phyloP scores from a whole-genome alignment of 2,888 invertebrate genomes.

The Drosophila limbata region DNA sequence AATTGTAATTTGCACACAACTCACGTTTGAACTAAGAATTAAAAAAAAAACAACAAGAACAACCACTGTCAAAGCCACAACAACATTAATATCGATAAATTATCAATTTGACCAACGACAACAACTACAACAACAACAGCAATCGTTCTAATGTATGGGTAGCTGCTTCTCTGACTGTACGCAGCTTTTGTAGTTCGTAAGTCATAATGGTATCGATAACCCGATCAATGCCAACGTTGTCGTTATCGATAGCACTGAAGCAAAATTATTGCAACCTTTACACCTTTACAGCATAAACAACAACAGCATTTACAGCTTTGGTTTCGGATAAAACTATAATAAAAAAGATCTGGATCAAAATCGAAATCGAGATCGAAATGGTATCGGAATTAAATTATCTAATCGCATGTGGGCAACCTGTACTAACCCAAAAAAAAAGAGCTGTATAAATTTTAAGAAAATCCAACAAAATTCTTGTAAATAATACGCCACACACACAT shows the following conservation, averaged over 20 bases:
- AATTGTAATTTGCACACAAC: conserved; percentile 57
- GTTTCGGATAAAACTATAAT: conserved; percentile 5
- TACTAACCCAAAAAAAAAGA: conserved; percentile 34
- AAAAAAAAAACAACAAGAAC: conserved; percentile 23
- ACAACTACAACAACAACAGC: conserved; percentile 14
- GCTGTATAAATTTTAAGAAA: conserved; percentile 8
- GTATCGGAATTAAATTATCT: conserved; percentile 14
- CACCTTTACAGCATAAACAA: conserved; percentile 14
- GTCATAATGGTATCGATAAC: conserved; percentile 29
- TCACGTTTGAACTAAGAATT: conserved; percentile 37
- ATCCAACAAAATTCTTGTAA: conserved; percentile 50
- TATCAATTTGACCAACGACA: conserved; percentile 15
- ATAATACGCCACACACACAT: conserved; percentile 37
- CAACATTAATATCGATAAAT: conserved; percentile 25
- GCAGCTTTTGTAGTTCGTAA: conserved; percentile 43
- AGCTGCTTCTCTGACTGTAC: conserved; percentile 29
- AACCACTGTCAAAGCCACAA: conserved; percentile 22
- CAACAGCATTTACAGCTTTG: conserved; percentile 10
- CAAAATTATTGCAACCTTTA: conserved; percentile 11
- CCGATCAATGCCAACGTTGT: conserved; percentile 25
- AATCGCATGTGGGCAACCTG: conserved; percentile 44
- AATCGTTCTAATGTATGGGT: conserved; percentile 34
- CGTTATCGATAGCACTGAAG: conserved; percentile 31
- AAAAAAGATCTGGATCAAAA: neutral
- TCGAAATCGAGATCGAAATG: conserved; percentile 7